phyloP scores from a whole-genome alignment of 2,113 vertebrate genomes.

The Peucedramus taeniatus region DNA sequence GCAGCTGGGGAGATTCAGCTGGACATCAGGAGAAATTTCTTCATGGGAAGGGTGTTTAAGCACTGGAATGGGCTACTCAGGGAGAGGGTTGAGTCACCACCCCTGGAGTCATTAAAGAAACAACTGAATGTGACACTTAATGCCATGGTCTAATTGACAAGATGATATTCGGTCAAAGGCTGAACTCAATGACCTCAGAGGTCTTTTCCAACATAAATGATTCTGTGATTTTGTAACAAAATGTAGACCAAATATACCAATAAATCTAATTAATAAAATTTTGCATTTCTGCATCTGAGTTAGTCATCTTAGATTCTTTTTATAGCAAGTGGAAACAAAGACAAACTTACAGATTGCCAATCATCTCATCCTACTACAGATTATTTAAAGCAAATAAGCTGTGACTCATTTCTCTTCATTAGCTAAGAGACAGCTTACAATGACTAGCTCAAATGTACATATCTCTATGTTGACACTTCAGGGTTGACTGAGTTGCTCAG shows the following conservation, averaged over 20 bases:
- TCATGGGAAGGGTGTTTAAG: neutral
- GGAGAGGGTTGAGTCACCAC: neutral
- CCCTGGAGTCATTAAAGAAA: neutral
- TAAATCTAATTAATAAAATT: neutral
- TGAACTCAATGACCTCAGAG: neutral
- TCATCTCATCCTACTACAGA: neutral
- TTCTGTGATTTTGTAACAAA: neutral
- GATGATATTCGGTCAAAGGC: neutral
- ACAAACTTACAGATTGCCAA: neutral
- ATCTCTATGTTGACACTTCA: neutral
- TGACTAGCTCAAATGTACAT: neutral
- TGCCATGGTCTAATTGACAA: neutral
- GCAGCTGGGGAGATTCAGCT: neutral
- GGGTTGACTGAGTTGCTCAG: neutral
- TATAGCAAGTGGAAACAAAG: neutral
- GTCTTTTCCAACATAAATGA: neutral
- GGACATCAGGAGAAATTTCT: neutral
- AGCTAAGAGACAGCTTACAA: neutral
- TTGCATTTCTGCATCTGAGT: neutral
- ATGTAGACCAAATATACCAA: neutral
- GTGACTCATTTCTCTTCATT: neutral
- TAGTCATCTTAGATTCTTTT: neutral
- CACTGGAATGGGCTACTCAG: neutral
- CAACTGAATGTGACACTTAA: rapidly evolving
- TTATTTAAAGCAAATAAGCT: neutral